phyloP scores from a whole-genome alignment of 2,797 vertebrate species.

The Cynopterus sphinx region DNA sequence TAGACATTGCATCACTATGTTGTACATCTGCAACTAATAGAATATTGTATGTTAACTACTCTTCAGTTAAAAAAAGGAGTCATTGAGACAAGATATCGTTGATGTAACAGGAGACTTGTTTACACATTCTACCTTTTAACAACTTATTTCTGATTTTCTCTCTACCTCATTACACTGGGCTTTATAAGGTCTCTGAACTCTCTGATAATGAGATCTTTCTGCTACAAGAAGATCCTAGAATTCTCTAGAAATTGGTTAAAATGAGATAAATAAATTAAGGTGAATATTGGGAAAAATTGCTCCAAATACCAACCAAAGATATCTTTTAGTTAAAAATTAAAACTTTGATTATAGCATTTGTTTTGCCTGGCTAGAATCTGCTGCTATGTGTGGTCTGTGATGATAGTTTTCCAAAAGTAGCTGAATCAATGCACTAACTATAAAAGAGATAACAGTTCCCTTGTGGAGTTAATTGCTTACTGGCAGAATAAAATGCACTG shows the following conservation, averaged over 20 bases:
- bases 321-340: not conserved
- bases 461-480: not conserved
- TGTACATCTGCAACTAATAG: not conserved
- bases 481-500: not conserved
- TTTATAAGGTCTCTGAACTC: not conserved
- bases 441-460: not conserved
- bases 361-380: not conserved
- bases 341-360: not conserved
- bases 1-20: not conserved
- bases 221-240: not conserved
- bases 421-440: not conserved
- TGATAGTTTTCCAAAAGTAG: constrained; percentile 30
- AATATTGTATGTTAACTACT: not conserved
- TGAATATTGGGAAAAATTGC: not conserved
- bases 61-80: not conserved
- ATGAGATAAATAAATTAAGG: not conserved
- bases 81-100: not conserved
- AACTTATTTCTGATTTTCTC: not conserved
- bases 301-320: not conserved
- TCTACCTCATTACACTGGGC: not conserved
- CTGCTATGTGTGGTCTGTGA: not conserved
- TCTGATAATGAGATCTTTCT: not conserved
- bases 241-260: constrained; percentile 30
- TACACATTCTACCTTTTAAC: not conserved
- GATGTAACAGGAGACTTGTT: not conserved